Conservation (phyloP, 2,797 vertebrate species). For the Halcyon chelicuti region DNA sequence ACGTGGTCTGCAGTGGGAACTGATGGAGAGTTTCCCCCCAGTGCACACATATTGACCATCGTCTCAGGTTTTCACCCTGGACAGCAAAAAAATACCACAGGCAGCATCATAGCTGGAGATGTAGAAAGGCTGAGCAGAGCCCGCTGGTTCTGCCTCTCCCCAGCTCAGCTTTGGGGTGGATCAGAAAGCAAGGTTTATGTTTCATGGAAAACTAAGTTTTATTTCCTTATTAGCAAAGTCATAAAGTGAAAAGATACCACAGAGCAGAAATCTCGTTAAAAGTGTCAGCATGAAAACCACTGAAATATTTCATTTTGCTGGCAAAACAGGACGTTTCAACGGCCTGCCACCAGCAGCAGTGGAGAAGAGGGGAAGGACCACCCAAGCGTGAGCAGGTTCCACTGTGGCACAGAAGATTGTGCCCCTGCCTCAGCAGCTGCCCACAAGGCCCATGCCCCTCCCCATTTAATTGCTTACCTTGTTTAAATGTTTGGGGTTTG, state of each 20-base stretch:
- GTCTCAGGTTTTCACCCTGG: neutral
- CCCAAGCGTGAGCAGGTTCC: neutral
- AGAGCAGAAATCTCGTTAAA: neutral
- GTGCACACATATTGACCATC: neutral
- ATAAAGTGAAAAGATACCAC: neutral
- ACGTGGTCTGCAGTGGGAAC: neutral
- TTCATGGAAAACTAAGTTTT: neutral
- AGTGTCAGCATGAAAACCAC: neutral
- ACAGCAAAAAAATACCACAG: neutral
- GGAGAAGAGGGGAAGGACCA: neutral
- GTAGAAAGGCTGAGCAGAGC: neutral
- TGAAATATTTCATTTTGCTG: neutral
- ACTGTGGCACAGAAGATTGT: neutral
- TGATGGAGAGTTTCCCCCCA: neutral
- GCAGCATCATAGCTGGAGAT: neutral
- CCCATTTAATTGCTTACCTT: neutral
- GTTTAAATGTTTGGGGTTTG: no score
- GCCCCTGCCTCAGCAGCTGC: neutral
- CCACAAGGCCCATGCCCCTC: neutral
- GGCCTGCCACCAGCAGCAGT: neutral
- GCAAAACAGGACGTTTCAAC: neutral
- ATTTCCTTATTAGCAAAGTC: neutral
- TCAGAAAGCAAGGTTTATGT: fast-evolving
- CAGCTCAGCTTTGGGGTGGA: neutral
- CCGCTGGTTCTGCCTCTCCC: neutral